These are phyloP conservation scores for Illadopsis cleaveri DNA, from an alignment of 2,113 vertebrate genomes.

Conservation along the genomic window DNA sequence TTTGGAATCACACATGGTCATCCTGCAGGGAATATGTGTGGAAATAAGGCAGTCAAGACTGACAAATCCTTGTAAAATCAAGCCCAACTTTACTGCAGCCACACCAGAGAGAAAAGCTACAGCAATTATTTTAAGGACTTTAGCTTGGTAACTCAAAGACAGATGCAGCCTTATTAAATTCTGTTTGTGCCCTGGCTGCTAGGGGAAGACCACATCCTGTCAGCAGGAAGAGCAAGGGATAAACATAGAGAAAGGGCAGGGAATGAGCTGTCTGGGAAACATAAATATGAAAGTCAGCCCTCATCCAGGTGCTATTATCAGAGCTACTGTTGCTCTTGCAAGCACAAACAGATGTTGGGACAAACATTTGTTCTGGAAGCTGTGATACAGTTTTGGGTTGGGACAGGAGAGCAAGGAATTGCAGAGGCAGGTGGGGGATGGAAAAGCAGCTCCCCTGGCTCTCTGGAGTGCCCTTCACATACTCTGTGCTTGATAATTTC, in stretches of 20 bases:
- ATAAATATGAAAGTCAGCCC: background rate
- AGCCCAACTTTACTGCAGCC: background rate
- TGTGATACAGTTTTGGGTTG: background rate
- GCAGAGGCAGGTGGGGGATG: background rate
- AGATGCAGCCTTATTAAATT: background rate
- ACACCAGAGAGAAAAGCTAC: background rate
- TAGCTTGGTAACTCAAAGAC: background rate
- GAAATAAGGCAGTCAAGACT: background rate
- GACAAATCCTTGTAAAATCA: background rate
- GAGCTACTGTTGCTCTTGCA: background rate
- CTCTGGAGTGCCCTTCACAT: background rate
- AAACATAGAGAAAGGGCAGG: slow-evolving; percentile 37
- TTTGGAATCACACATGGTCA: background rate
- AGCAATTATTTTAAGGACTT: background rate
- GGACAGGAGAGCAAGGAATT: background rate
- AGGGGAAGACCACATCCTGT: slow-evolving; percentile 37
- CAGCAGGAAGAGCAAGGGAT: slow-evolving; percentile 3
- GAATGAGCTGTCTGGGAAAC: slow-evolving; percentile 3
- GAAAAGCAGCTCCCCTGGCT: background rate
- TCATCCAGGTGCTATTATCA: background rate
- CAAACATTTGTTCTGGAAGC: background rate
- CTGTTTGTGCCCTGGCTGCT: slow-evolving; percentile 23
- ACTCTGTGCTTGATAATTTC: background rate
- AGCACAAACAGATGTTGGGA: background rate
- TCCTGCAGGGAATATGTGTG: background rate